Conservation (phyloP, 2,113 vertebrate genomes). For the Gallinago paraguaiae region DNA sequence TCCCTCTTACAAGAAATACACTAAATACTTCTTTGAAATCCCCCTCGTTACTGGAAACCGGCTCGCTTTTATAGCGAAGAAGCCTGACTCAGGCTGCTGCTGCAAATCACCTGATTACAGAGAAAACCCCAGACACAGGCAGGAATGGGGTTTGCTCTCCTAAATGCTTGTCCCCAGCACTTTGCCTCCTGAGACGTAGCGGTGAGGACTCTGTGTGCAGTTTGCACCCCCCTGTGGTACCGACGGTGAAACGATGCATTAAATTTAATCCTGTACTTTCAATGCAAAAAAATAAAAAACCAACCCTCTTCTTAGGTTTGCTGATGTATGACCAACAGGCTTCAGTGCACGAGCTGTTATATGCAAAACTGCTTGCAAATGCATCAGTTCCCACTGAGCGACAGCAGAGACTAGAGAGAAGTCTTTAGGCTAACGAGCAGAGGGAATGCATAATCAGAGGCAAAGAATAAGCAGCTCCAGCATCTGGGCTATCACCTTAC, state of each 20-base stretch:
- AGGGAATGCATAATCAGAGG: neutral
- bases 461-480: neutral
- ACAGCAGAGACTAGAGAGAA: neutral
- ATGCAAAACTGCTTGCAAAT: neutral
- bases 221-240: neutral
- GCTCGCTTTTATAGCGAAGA: neutral
- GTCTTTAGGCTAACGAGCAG: neutral
- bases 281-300: neutral
- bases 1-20: neutral
- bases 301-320: neutral
- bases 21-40: neutral
- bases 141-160: neutral
- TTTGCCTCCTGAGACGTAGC: neutral
- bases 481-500: neutral
- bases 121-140: neutral
- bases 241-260: neutral
- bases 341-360: neutral
- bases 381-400: neutral
- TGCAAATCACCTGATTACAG: neutral
- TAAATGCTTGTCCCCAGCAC: neutral
- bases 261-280: rapidly evolving
- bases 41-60: neutral
- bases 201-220: neutral
- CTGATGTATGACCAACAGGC: neutral
- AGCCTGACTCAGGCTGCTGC: neutral